Percentiles rank a stretch among this genome's conserved stretches.
Conservation (phyloP, 2,113 vertebrate genomes). For the Camelus dromedarius region DNA sequence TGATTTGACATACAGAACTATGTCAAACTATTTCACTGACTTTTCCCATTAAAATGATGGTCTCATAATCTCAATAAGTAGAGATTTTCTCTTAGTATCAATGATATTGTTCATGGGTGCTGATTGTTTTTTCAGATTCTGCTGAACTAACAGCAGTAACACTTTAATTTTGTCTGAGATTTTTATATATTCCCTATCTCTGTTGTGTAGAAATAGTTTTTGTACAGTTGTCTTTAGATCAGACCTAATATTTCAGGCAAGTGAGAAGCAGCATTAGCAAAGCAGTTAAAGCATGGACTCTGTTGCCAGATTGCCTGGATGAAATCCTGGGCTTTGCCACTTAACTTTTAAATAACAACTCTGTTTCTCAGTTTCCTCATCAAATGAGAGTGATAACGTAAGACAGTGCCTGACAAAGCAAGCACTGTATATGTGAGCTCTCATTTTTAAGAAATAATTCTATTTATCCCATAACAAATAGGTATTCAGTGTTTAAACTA, state of each 20-base stretch:
- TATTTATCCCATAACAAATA: neutral
- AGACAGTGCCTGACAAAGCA: neutral
- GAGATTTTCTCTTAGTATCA: constrained; percentile 24
- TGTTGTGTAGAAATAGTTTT: neutral
- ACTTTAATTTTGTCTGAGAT: neutral
- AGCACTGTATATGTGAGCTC: neutral
- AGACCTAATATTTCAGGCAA: neutral
- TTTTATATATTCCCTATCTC: constrained; percentile 22
- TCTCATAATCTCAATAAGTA: constrained; percentile 11
- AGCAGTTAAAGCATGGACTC: neutral
- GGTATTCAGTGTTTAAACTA: constrained; percentile 12
- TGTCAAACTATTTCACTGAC: constrained; percentile 22
- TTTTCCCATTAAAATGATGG: neutral
- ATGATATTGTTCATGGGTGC: neutral
- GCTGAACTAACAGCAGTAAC: constrained; percentile 8
- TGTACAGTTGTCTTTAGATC: neutral
- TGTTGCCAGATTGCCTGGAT: neutral
- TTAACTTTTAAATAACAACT: constrained; percentile 44
- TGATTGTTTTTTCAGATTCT: constrained; percentile 30
- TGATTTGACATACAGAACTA: constrained; percentile 23
- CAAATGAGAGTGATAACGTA: neutral
- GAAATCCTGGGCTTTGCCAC: constrained; percentile 26
- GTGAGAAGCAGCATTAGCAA: constrained; percentile 4
- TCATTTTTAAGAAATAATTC: constrained; percentile 22
- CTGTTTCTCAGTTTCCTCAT: neutral